Evolutionary conservation across 1,140 invertebrate genomes (phyloP), one percentile per base, ranked within the genome.

Genomic region (Brachionus paranguensis): DNA sequence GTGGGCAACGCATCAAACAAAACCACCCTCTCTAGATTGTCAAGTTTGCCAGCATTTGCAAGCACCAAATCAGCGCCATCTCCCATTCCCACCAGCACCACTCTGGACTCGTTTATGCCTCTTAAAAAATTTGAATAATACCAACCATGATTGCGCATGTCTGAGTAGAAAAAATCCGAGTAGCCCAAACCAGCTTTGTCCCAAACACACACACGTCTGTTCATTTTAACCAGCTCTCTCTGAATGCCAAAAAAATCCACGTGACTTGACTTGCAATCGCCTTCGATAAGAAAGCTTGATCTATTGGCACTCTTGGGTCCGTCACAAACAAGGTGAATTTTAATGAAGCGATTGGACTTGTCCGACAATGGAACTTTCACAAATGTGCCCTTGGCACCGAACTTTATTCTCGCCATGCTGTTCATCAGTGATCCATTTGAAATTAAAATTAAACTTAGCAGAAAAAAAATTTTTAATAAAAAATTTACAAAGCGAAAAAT

Each of bases 141-240:
- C 12, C 55, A 64, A 29, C 20, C 29, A 43, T 50, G 41, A 20
- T 53, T 64, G 47, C 11, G 14, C 76, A 79, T 79, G 50, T 79
- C 76, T 7, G 76, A 55, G 55, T 55, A 79, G 29, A 79, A 64
- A 79, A 27, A 79, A 17, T 79, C 76, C 6, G 29, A 41, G 41
- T 55, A 53, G 43, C 76, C 76, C 7, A 79, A 5, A 0, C 76
- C 45, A 10, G 76, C 76, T n/a, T 79, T 79, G 29, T 79, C 76
- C 76, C 76, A 79, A n/a, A 79, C 53, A 17, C 76, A 79, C 20
- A 7, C 45, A 1, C 76, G 24, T 29, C 45, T 45, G 24, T 64
- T 17, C 27, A 53, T 3, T 20, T 79, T 79, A 14, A 60, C 76
- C 8, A 79, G 41, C n/a, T 55, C 43, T 14, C 41, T 60, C 50